These are phyloP conservation scores for Megalops atlanticus DNA, from an alignment of 2,113 vertebrate species.

Conservation along the genomic window DNA sequence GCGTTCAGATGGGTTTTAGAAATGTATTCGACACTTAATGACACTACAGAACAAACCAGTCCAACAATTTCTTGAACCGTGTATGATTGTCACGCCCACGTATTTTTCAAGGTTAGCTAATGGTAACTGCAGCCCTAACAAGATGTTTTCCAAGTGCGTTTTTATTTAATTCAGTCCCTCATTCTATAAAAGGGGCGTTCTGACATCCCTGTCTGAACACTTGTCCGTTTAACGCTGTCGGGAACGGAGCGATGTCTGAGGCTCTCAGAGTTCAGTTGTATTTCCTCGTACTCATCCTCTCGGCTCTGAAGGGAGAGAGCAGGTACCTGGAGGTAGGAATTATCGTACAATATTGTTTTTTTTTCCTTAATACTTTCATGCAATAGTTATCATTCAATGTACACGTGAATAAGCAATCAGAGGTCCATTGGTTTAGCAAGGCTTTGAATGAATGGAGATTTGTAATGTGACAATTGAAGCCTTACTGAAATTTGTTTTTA, in stretches of 20 bases:
- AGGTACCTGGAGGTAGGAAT: conserved; percentile 84
- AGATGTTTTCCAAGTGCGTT: conserved; percentile 39
- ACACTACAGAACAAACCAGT: neutral
- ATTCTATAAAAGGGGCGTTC: conserved; percentile 80
- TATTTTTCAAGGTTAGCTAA: conserved; percentile 61
- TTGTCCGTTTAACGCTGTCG: conserved; percentile 45
- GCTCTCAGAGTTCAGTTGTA: conserved; percentile 76
- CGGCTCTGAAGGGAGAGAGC: conserved; percentile 77
- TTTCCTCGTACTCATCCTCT: conserved; percentile 77
- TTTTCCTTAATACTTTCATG: too few species aligned
- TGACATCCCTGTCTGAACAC: conserved; percentile 57
- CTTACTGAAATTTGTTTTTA: too few species aligned
- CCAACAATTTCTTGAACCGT: neutral
- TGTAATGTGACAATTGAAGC: too few species aligned
- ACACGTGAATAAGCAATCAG: too few species aligned
- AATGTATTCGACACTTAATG: conserved; percentile 8
- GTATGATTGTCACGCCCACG: conserved; percentile 72
- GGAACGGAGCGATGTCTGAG: conserved; percentile 71
- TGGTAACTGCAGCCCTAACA: conserved; percentile 66
- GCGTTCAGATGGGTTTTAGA: neutral
- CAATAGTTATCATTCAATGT: too few species aligned
- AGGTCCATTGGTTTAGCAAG: too few species aligned
- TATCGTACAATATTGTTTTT: neutral
- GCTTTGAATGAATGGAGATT: too few species aligned
- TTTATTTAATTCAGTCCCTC: conserved; percentile 21